A percentile compares a stretch with the other conserved stretches of the same genome.
Evolutionary conservation across 2,888 invertebrate genomes (phyloP).

Genomic region (Parochlus steinenii): DNA sequence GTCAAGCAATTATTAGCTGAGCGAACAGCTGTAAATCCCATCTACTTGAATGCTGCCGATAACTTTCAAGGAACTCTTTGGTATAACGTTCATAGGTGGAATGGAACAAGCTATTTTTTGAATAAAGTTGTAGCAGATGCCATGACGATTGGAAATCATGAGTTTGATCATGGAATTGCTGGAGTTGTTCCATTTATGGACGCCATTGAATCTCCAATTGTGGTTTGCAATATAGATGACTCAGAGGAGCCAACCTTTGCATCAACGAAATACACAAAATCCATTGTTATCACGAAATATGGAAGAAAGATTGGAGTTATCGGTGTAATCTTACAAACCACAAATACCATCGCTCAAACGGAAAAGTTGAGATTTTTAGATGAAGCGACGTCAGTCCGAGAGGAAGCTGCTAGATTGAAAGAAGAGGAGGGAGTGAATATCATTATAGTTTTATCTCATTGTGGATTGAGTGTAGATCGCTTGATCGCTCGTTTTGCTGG

Average conservation of each 20-base stretch:
- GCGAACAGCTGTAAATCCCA: constrained; percentile 33
- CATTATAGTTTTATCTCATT: constrained; percentile 69
- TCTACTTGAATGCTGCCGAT: constrained; percentile 69
- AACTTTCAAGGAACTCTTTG: constrained; percentile 72
- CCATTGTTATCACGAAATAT: constrained; percentile 41
- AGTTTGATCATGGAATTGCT: constrained; percentile 60
- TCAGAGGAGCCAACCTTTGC: constrained; percentile 45
- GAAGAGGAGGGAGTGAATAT: constrained; percentile 48
- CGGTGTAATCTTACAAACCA: constrained; percentile 54
- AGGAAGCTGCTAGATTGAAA: constrained; percentile 46
- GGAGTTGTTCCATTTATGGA: constrained; percentile 57
- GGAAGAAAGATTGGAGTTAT: constrained; percentile 59
- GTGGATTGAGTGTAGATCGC: constrained; percentile 52
- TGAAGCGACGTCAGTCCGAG: constrained; percentile 46
- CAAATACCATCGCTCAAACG: constrained; percentile 45
- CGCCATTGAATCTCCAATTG: constrained; percentile 42
- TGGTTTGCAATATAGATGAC: constrained; percentile 62
- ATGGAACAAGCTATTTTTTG: constrained; percentile 55
- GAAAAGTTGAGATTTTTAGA: constrained; percentile 50
- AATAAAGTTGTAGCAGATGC: constrained; percentile 60
- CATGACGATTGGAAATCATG: constrained; percentile 74
- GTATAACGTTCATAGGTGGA: constrained; percentile 60
- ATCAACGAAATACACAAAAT: constrained; percentile 44
- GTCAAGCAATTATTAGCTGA: constrained; percentile 31
- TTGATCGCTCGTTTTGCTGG: constrained; percentile 46